Conservation (phyloP, 64 coral and sea anemone genomes). For the Dendrophyllia cribrosa region DNA sequence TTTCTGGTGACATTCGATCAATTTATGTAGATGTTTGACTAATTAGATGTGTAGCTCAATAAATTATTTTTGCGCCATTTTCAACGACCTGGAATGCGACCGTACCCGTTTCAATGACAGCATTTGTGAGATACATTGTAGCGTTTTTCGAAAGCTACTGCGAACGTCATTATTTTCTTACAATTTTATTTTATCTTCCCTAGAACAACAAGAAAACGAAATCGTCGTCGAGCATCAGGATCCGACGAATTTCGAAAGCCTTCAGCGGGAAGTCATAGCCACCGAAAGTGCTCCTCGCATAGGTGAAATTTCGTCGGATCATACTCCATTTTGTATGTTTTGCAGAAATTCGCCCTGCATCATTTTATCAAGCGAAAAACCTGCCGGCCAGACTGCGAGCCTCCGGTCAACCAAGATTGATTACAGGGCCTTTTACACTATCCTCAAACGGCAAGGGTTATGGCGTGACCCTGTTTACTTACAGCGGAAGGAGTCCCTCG, state of each 20-base stretch:
- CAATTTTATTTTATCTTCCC: background rate
- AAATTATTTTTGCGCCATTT: too few species aligned
- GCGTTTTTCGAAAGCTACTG: too few species aligned
- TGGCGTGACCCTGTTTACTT: constrained; percentile 37
- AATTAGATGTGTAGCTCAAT: too few species aligned
- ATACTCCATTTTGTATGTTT: background rate
- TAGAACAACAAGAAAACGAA: background rate
- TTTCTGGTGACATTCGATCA: background rate
- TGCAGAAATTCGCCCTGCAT: constrained; percentile 9
- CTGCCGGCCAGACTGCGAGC: background rate
- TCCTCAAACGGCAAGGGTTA: constrained; percentile 24
- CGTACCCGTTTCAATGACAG: too few species aligned
- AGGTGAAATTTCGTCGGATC: too few species aligned
- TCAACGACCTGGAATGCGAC: too few species aligned
- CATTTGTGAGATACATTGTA: too few species aligned
- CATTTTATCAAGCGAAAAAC: background rate
- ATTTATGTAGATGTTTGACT: too few species aligned
- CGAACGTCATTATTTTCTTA: too few species aligned
- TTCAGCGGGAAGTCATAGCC: background rate
- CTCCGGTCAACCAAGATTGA: background rate
- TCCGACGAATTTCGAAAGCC: background rate
- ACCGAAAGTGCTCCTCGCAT: background rate
- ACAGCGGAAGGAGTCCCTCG: constrained; percentile 35
- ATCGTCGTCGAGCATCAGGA: background rate
- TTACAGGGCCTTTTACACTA: constrained; percentile 15